Base-by-base conservation (phyloP, 1,140 invertebrate species). In the Cotesia chilonis region DNA sequence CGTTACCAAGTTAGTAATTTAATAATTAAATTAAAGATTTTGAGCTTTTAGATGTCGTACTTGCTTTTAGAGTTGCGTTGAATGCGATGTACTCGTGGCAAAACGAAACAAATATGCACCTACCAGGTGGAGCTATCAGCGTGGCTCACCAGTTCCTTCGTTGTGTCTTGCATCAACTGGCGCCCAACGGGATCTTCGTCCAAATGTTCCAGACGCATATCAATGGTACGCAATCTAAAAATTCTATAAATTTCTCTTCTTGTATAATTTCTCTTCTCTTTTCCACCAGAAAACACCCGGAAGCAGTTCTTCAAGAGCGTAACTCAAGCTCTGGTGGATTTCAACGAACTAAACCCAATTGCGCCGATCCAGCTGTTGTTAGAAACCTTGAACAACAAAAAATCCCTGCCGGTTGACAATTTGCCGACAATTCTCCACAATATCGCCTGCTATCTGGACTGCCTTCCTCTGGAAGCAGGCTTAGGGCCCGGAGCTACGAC, bases 81-180 rank as follows among this genome's bases (percentile, higher is more conserved):
- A 90, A 92, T 78, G 91, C 92, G 60, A 92, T 91, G 74, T 94
- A 93, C 87, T 91, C 94, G n/a, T 98, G 96, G 96, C 96, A 98
- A 89, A 92, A 89, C 76, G 96, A 97, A 85, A 94, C 90, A 77
- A 94, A 92, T 80, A 92, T 94, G 71, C 94, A 96, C 77, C 85
- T 98, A 74, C 95, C 96, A 6, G 95, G 95, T 72, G 94, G 94
- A 73, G 94, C 94, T 3, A 91, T 94, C 64, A 98, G 96, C 84
- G 96, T 98, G 54, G 97, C 97, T 1, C 93, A 97, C 84, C 98
- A 99, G 86, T 98, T 99, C 87, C 88, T 99, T 55, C 91, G 98
- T 76, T 99, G 98, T 84, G 93, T 97, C 68, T 89, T 99, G 41
- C 97, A 99, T 86, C 97, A 99, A 85, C 86, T 99, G 36, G 95